Conservation (phyloP, 2,113 vertebrate genomes). For the Speoplatyrhinus poulsoni region DNA sequence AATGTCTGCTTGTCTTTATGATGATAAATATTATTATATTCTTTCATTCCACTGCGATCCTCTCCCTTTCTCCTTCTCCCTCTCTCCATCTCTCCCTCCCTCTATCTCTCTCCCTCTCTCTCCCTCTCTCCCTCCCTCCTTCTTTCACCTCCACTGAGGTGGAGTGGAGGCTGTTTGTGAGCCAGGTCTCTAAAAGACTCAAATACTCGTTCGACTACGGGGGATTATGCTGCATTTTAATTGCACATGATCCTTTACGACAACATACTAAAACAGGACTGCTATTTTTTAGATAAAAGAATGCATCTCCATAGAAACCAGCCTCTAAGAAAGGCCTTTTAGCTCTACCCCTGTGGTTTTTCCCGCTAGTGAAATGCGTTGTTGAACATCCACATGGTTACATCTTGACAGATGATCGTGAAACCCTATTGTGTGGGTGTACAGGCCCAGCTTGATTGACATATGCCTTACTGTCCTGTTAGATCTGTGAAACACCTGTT, state of each 20-base stretch:
- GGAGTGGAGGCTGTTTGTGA: not conserved
- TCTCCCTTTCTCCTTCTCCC: not conserved
- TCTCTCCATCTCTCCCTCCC: not conserved
- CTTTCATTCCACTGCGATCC: no score
- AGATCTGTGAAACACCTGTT: no score
- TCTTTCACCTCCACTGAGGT: not conserved
- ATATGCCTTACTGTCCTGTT: no score
- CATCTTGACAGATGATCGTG: no score
- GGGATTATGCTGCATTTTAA: not conserved
- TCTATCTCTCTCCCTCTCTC: not conserved
- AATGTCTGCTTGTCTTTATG: no score
- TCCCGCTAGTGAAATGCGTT: not conserved
- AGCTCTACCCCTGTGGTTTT: not conserved
- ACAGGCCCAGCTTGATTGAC: no score
- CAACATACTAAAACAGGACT: constrained; percentile 20
- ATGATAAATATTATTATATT: no score
- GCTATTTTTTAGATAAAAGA: not conserved
- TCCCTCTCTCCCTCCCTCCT: not conserved
- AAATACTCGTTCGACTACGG: not conserved
- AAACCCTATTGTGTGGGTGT: no score
- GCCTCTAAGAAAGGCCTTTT: not conserved
- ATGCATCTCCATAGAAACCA: constrained; percentile 41
- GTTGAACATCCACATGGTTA: no score
- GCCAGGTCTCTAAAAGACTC: not conserved
- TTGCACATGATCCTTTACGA: not conserved